Conservation (phyloP, 92 coral and sea anemone genomes). For the Pocillopora grandis region DNA sequence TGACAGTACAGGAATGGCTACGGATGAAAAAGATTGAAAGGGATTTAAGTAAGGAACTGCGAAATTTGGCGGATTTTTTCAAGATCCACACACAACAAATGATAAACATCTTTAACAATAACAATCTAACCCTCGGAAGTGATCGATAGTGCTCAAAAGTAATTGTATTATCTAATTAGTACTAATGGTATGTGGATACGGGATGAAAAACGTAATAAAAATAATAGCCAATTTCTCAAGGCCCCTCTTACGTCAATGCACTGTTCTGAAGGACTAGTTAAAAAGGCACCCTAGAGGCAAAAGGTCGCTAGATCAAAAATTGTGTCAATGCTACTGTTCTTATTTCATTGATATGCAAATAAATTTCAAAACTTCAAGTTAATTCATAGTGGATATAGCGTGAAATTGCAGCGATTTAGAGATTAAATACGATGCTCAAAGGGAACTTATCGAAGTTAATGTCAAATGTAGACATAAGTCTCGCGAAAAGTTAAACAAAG, state of each 20-base stretch:
- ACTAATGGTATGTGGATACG: too few species aligned
- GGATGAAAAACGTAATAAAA: background rate
- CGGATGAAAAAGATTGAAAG: too few species aligned
- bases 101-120: background rate
- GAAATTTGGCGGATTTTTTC: too few species aligned
- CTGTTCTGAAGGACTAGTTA: background rate
- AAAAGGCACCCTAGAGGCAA: background rate
- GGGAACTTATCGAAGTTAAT: too few species aligned
- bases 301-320: background rate
- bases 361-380: background rate
- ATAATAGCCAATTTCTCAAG: background rate
- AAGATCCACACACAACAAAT: too few species aligned
- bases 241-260: background rate
- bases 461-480: background rate
- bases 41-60: too few species aligned
- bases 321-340: background rate
- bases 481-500: background rate
- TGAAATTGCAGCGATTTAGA: background rate
- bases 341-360: background rate
- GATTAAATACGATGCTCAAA: background rate
- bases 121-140: background rate
- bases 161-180: background rate
- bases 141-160: conserved; percentile 6
- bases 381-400: background rate
- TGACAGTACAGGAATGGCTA: too few species aligned